Conservation (phyloP, 2,797 vertebrate genomes). For the Balearica regulorum region DNA sequence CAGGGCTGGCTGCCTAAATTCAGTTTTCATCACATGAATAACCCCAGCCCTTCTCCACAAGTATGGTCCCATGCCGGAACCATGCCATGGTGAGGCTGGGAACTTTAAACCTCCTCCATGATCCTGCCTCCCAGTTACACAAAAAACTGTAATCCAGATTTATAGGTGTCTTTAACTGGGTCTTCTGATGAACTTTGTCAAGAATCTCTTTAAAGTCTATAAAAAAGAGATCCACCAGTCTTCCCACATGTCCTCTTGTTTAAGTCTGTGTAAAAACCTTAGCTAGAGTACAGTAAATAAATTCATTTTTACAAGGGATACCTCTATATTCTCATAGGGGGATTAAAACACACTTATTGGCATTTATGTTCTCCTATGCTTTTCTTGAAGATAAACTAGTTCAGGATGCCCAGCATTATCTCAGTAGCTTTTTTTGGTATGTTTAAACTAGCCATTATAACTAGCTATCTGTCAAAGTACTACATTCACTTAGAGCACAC, state of each 20-base stretch:
- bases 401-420: neutral
- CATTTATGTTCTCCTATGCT: neutral
- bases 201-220: neutral
- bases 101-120: neutral
- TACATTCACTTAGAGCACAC: neutral
- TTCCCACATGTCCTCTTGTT: neutral
- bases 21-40: neutral
- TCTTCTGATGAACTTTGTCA: neutral
- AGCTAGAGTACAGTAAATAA: neutral
- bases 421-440: neutral
- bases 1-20: neutral
- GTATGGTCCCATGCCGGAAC: neutral
- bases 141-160: neutral
- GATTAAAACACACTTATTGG: neutral
- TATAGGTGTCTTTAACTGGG: neutral
- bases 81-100: neutral
- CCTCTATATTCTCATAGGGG: neutral
- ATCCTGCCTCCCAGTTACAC: neutral
- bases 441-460: neutral
- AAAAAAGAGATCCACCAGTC: neutral
- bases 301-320: neutral
- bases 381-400: neutral
- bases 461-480: neutral
- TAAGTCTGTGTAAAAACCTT: neutral
- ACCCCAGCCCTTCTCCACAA: neutral